These are phyloP conservation scores for Empidonax traillii DNA, from an alignment of 2,113 vertebrate species.

Conservation along the genomic window DNA sequence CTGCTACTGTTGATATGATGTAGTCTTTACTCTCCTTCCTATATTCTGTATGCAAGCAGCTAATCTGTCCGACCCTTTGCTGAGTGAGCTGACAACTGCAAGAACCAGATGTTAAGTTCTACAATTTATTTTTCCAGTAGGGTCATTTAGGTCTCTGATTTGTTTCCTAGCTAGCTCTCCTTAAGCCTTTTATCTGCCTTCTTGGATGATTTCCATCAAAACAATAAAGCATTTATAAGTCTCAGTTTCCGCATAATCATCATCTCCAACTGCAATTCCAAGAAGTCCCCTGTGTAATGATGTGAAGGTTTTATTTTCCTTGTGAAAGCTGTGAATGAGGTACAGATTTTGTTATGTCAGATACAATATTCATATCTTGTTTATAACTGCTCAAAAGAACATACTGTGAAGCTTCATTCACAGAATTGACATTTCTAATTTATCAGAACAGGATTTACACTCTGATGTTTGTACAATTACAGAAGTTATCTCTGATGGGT, in stretches of 20 bases:
- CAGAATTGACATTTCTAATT: conserved; percentile 21
- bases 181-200: conserved; percentile 54
- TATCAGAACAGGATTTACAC: conserved; percentile 49
- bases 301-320: conserved; percentile 22
- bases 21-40: background rate
- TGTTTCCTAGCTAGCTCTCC: conserved; percentile 51
- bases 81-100: conserved; percentile 41
- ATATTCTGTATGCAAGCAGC: background rate
- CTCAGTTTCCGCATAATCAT: conserved; percentile 35
- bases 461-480: background rate
- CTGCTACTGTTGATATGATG: background rate
- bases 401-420: conserved; percentile 44
- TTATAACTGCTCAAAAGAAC: conserved; percentile 21
- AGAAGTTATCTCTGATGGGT: conserved; percentile 43
- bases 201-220: conserved; percentile 31
- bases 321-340: conserved; percentile 8
- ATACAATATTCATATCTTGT: conserved; percentile 9
- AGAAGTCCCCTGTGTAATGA: background rate
- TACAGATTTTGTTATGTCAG: conserved; percentile 19
- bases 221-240: conserved; percentile 1
- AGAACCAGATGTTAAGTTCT: conserved; percentile 46
- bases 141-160: conserved; percentile 45
- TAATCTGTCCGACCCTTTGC: conserved; percentile 40
- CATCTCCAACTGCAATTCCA: conserved; percentile 3
- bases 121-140: conserved; percentile 59